phyloP scores from a whole-genome alignment of 2,888 invertebrate species.

The Psylliodes chrysocephalus region DNA sequence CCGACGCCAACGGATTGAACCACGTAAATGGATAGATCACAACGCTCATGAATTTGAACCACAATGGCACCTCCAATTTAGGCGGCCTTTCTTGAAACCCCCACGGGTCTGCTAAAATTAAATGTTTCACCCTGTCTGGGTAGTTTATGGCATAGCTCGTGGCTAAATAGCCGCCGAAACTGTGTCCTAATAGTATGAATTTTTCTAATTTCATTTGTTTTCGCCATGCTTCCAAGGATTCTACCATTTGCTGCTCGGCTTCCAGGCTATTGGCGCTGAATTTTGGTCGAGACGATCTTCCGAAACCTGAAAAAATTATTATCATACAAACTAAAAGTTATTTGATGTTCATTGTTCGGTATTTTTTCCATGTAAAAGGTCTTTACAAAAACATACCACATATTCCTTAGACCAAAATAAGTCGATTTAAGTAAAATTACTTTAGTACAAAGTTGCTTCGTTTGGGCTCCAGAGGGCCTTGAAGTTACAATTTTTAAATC shows the following conservation, averaged over 20 bases:
- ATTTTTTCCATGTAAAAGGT: too few relatives aligned
- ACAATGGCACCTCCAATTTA: conserved; percentile 74
- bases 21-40: conserved; percentile 73
- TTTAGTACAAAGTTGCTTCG: too few relatives aligned
- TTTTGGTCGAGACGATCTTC: conserved; percentile 87
- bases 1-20: conserved; percentile 90
- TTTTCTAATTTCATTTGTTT: conserved; percentile 84
- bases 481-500: too few relatives aligned
- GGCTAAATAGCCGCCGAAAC: conserved; percentile 91
- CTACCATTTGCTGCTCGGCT: conserved; percentile 89
- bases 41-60: conserved; percentile 81
- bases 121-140: conserved; percentile 86
- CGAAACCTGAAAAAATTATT: conserved; percentile 80
- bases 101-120: conserved; percentile 93
- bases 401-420: too few relatives aligned
- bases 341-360: too few relatives aligned
- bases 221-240: conserved; percentile 94
- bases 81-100: conserved; percentile 74
- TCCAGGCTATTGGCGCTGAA: conserved; percentile 81
- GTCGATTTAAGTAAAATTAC: too few relatives aligned
- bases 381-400: too few relatives aligned
- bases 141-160: conserved; percentile 86
- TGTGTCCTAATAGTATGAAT: conserved; percentile 91
- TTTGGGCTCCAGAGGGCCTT: too few relatives aligned
- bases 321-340: too few relatives aligned